Conservation (phyloP, 2,888 invertebrate species). For the Nephrotoma appendiculata region DNA sequence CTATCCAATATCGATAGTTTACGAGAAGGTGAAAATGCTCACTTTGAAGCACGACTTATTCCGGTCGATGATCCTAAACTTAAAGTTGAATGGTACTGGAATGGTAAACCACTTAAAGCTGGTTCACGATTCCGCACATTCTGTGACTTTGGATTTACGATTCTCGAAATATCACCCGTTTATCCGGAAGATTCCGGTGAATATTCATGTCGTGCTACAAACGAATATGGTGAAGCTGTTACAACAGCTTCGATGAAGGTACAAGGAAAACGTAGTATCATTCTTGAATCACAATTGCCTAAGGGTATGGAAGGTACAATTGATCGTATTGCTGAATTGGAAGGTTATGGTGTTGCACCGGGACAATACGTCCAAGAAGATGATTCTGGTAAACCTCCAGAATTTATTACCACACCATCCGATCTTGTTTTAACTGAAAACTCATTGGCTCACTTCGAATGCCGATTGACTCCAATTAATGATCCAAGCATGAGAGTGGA, state of each 20-base stretch:
- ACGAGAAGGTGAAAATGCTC: slow-evolving; percentile 81
- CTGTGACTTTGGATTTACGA: slow-evolving; percentile 96
- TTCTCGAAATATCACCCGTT: slow-evolving; percentile 92
- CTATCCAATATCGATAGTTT: slow-evolving; percentile 74
- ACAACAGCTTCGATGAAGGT: slow-evolving; percentile 81
- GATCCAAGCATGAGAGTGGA: slow-evolving; percentile 90
- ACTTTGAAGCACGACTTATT: slow-evolving; percentile 77
- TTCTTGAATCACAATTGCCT: slow-evolving; percentile 79
- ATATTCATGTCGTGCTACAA: slow-evolving; percentile 75
- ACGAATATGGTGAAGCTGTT: slow-evolving; percentile 83
- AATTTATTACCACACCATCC: slow-evolving; percentile 74
- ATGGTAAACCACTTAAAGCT: slow-evolving; percentile 73
- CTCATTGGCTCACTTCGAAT: slow-evolving; percentile 84
- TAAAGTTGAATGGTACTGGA: slow-evolving; percentile 91
- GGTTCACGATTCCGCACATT: slow-evolving; percentile 91
- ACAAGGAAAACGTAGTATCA: slow-evolving; percentile 81
- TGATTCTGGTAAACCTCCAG: slow-evolving; percentile 76
- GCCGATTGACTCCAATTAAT: slow-evolving; percentile 73
- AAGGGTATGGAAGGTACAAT: slow-evolving; percentile 90
- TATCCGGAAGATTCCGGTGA: slow-evolving; percentile 94
- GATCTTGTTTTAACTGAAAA: slow-evolving; percentile 77
- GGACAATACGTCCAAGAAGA: slow-evolving; percentile 57
- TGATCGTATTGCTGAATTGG: slow-evolving; percentile 81
- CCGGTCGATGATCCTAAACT: slow-evolving; percentile 85
- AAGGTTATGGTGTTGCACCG: slow-evolving; percentile 63